Percentiles rank a stretch among this genome's conserved stretches.
phyloP scores from a whole-genome alignment of 1,140 invertebrate genomes.

The Panagrolaimus sp. region DNA sequence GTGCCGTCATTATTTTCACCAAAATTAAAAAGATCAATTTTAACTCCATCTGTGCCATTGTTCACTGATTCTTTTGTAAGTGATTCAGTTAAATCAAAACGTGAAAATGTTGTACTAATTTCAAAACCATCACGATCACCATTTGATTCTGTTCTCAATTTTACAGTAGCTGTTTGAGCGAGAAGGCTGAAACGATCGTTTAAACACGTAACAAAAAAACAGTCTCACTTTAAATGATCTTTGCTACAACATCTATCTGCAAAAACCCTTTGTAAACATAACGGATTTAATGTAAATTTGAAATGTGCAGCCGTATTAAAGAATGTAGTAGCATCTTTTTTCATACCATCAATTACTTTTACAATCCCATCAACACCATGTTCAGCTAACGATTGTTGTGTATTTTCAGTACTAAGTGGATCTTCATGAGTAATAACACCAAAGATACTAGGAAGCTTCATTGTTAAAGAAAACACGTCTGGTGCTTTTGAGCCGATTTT shows the following conservation, averaged over 20 bases:
- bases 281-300: slow-evolving; percentile 4
- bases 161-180: slow-evolving; percentile 9
- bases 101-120: slow-evolving; percentile 11
- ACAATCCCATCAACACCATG: neutral
- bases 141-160: slow-evolving; percentile 16
- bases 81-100: slow-evolving; percentile 29
- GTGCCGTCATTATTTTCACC: neutral
- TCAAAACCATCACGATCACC: slow-evolving; percentile 16
- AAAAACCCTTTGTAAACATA: slow-evolving; percentile 22
- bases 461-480: slow-evolving; percentile 27
- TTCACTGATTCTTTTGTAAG: slow-evolving; percentile 14
- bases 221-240: slow-evolving; percentile 28
- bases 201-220: neutral
- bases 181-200: slow-evolving; percentile 18
- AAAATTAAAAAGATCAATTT: slow-evolving; percentile 19
- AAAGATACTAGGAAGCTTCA: slow-evolving; percentile 27
- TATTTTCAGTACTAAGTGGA: slow-evolving; percentile 23
- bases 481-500: slow-evolving; percentile 17
- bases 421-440: slow-evolving; percentile 38
- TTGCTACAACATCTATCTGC: slow-evolving; percentile 19
- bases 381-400: neutral
- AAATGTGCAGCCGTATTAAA: slow-evolving; percentile 20
- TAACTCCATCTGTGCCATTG: neutral
- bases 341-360: slow-evolving; percentile 14
- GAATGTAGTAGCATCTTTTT: slow-evolving; percentile 21